Conservation (phyloP, 2,888 invertebrate species). For the Aricia artaxerxes region DNA sequence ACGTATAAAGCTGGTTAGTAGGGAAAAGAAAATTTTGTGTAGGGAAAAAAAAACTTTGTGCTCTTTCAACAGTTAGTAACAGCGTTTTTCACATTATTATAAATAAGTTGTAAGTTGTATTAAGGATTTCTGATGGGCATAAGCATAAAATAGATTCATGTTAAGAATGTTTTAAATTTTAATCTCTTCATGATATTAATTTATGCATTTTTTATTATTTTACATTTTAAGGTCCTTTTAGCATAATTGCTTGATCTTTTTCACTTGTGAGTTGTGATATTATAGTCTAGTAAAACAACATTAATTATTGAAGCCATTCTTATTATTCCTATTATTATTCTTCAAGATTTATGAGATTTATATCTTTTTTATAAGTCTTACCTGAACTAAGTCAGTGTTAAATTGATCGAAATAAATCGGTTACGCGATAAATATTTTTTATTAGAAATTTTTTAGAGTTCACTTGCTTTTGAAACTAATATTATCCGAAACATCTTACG, state of each 20-base stretch:
- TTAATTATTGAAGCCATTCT: not conserved
- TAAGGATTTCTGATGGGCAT: conserved; percentile 13
- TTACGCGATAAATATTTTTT: not conserved
- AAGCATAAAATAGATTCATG: conserved; percentile 26
- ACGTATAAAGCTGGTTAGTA: too few species aligned
- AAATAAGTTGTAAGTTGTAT: too few species aligned
- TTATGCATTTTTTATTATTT: not conserved
- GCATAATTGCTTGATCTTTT: conserved; percentile 20
- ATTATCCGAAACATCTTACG: too few species aligned
- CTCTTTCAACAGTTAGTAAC: too few species aligned
- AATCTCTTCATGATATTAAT: conserved; percentile 17
- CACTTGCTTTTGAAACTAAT: not conserved
- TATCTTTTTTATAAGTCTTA: conserved; percentile 5
- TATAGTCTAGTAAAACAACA: not conserved
- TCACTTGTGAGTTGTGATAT: not conserved
- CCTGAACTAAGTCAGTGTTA: conserved; percentile 7
- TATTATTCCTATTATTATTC: too few species aligned
- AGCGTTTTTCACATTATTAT: too few species aligned
- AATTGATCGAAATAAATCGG: conserved; percentile 25
- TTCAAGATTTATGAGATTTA: not conserved
- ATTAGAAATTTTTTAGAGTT: not conserved
- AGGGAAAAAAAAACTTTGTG: too few species aligned
- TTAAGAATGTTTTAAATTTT: not conserved
- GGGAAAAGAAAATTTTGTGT: too few species aligned
- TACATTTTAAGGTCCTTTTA: conserved; percentile 8